Conservation (phyloP, 2,797 vertebrate species). For the Sebastes itinus region DNA sequence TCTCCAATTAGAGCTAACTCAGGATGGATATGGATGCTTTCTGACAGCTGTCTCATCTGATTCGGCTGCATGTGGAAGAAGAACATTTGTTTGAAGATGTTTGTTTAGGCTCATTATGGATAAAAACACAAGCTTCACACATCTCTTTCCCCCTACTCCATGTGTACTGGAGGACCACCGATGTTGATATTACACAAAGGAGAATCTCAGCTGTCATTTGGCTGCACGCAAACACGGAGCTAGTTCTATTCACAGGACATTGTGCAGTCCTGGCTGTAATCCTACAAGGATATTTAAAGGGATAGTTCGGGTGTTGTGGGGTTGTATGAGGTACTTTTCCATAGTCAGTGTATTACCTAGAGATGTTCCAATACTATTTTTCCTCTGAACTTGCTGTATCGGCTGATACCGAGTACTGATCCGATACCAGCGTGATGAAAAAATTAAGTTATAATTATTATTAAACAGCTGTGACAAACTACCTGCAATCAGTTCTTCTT, state of each 20-base stretch:
- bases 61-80: slow-evolving; percentile 59
- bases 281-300: neutral
- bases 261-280: slow-evolving; percentile 10
- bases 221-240: neutral
- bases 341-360: too few relatives aligned
- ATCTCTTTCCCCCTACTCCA: slow-evolving; percentile 25
- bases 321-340: too few relatives aligned
- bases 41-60: slow-evolving; percentile 80
- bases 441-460: too few relatives aligned
- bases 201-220: slow-evolving; percentile 31
- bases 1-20: slow-evolving; percentile 80
- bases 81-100: slow-evolving; percentile 74
- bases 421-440: too few relatives aligned
- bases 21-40: slow-evolving; percentile 74
- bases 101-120: slow-evolving; percentile 69
- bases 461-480: too few relatives aligned
- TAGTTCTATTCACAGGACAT: neutral
- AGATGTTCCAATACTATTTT: too few relatives aligned
- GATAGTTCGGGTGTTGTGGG: neutral
- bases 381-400: too few relatives aligned
- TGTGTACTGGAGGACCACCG: slow-evolving; percentile 14
- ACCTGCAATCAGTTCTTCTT: too few relatives aligned
- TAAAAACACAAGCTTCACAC: slow-evolving; percentile 49
- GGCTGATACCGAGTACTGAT: too few relatives aligned
- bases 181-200: slow-evolving; percentile 20